phyloP scores from a whole-genome alignment of 1,140 invertebrate species.

The Rhyacophila brunnea region DNA sequence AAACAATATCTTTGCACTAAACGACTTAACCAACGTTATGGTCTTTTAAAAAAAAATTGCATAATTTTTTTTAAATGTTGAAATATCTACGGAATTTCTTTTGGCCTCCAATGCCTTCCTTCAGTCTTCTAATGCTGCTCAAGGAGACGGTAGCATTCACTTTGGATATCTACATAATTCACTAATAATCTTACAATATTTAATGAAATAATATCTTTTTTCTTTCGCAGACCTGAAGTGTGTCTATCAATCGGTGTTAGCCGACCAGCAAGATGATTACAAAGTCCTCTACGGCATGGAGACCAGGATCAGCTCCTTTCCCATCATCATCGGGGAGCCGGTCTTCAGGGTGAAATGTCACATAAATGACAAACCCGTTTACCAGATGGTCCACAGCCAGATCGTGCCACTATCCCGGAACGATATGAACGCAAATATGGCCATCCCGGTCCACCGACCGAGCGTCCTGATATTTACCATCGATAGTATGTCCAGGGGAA shows the following conservation, averaged over 20 bases:
- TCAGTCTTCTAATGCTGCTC: too few species aligned
- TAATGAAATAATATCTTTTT: too few species aligned
- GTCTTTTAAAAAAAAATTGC: too few species aligned
- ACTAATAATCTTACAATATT: too few species aligned
- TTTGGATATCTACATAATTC: too few species aligned
- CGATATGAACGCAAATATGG: slow-evolving; percentile 9
- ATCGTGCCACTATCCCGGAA: slow-evolving; percentile 4
- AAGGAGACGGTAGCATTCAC: too few species aligned
- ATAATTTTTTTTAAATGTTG: too few species aligned
- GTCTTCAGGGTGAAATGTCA: slow-evolving; percentile 23
- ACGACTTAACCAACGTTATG: too few species aligned
- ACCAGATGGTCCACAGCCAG: slow-evolving; percentile 31
- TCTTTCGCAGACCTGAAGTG: slow-evolving; percentile 27
- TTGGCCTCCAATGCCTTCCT: too few species aligned
- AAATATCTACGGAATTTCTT: too few species aligned
- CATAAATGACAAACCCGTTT: not conserved
- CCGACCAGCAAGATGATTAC: slow-evolving; percentile 17
- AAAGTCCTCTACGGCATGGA: slow-evolving; percentile 15
- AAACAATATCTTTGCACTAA: too few species aligned
- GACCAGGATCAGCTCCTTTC: slow-evolving; percentile 9
- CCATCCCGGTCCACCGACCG: slow-evolving; percentile 20
- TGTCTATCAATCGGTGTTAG: slow-evolving; percentile 13
- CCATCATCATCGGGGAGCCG: slow-evolving; percentile 5
- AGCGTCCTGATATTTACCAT: slow-evolving; percentile 31
- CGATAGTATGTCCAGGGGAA: slow-evolving; percentile 33